Base-by-base conservation (phyloP, 1,140 invertebrate genomes). In the Portunus trituberculatus region DNA sequence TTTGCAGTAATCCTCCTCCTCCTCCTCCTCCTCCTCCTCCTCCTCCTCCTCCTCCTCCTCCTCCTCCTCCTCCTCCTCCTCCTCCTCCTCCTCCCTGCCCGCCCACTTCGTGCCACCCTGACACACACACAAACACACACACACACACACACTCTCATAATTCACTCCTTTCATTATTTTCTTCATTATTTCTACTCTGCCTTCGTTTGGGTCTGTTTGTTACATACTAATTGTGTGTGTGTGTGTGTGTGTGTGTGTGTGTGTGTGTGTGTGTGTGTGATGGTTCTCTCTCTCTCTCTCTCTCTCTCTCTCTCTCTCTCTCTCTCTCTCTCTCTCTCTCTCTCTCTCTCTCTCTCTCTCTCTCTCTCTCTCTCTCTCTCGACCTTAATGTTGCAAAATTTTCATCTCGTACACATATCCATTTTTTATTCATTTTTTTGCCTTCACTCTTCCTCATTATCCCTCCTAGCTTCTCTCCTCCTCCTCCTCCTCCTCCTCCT, bases 271-370 rank as follows among this genome's bases (percentile, higher is more conserved):
- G 29, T 83, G 82, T 83, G 6, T 7, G 84, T 28, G 28, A 31
- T 28, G 2, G 10, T 87, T 87, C 84, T 87, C 84, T 87, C 84
- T 87, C 28, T 87, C 84, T 87, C 84, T 87, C 84, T 87, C 84
- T 87, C 84, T 87, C 84, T 87, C 84, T 87, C 84, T 87, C 84
- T 87, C 84, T 87, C 84, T 87, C 84, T 87, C 84, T 87, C 84
- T 87, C 84, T 87, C 84, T 87, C 84, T 87, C 84, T 87, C 84
- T 87, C 84, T 87, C n/a, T 87, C 84, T 87, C 25, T 32, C 84
- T 32, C 29, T 39, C 29, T 32, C 29, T n/a, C 29, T n/a, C 29
- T 28, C 84, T 87, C 29, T 59, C 52, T 59, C 52, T 59, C 52
- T 59, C 52, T 59, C 52, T 59, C 52, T 59, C 52, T 59, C 52